Conservation (phyloP, 92 coral and sea anemone species). For the Zoanthus sansibaricus region DNA sequence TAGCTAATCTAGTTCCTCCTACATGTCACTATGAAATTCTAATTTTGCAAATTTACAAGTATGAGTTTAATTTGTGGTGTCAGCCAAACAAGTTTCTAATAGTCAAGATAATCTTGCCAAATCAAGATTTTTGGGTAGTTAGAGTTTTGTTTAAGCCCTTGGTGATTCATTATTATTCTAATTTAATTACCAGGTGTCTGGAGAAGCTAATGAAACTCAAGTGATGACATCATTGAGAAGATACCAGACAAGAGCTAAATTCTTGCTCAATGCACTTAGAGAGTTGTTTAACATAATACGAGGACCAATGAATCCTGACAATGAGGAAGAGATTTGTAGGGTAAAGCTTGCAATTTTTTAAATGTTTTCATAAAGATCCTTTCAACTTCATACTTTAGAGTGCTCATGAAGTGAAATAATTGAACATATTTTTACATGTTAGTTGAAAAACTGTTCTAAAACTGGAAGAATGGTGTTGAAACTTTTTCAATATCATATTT, state of each 20-base stretch:
- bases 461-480: no score
- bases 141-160: neutral
- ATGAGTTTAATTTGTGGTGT: no score
- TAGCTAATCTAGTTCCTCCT: no score
- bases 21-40: no score
- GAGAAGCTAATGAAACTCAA: constrained; percentile 76
- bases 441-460: no score
- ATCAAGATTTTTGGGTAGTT: neutral
- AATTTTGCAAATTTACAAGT: no score
- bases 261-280: constrained; percentile 74
- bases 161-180: neutral
- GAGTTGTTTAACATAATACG: constrained; percentile 73
- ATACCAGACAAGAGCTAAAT: constrained; percentile 76
- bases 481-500: no score
- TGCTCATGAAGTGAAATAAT: no score
- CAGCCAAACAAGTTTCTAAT: no score
- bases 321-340: constrained; percentile 60
- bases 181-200: constrained; percentile 71
- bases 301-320: constrained; percentile 52
- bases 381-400: no score
- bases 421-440: no score
- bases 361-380: no score
- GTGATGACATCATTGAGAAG: constrained; percentile 69
- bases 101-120: neutral
- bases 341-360: constrained; percentile 46